Evolutionary conservation across 2,113 vertebrate species (phyloP).

Genomic region (Zapornia atra): DNA sequence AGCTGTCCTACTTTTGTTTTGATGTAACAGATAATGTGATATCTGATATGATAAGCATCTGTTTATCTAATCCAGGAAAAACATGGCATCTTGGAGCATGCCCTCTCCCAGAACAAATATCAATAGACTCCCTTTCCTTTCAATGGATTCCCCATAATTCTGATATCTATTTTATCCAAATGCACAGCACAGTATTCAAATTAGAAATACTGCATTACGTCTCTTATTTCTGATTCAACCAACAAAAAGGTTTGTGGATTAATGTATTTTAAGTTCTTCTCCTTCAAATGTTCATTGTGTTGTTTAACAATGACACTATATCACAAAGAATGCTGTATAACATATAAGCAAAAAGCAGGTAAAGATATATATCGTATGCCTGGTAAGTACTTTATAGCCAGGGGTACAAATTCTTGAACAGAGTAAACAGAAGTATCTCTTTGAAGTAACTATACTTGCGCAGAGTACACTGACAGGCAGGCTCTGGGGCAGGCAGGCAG

Average conservation of each 20-base stretch:
- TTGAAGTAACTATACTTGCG: background rate
- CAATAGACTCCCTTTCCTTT: background rate
- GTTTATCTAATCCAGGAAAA: background rate
- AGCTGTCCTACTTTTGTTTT: background rate
- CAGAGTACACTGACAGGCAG: background rate
- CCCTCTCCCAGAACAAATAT: background rate
- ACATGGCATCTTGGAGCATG: background rate
- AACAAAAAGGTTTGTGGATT: background rate
- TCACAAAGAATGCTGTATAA: background rate
- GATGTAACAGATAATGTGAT: background rate
- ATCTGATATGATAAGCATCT: background rate
- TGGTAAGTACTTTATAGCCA: background rate
- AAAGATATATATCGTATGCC: background rate
- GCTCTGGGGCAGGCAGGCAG: background rate
- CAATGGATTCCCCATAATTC: background rate
- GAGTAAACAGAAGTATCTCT: background rate
- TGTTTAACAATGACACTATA: background rate
- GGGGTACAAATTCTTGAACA: background rate
- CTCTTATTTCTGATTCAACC: background rate
- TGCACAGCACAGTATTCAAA: background rate
- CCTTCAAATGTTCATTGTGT: background rate
- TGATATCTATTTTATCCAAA: background rate
- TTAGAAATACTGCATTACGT: background rate
- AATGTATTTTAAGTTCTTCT: background rate
- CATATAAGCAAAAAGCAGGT: background rate